phyloP scores from a whole-genome alignment of 2,888 invertebrate genomes.

The Tinea pellionella region DNA sequence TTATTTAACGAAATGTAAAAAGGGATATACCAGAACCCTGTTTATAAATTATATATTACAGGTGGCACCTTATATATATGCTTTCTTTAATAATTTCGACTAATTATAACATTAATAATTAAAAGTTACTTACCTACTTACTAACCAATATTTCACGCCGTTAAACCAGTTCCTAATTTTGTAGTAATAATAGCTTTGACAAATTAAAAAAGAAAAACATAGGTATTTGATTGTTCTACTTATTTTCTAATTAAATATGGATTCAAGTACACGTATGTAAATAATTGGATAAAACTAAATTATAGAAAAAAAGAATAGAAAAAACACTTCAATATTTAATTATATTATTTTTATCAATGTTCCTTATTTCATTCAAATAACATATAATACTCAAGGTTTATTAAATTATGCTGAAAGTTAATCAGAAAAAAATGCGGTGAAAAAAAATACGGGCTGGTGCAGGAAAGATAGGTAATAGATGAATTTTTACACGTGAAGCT shows the following conservation, averaged over 20 bases:
- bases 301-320: neutral
- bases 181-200: neutral
- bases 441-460: no score
- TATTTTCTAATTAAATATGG: neutral
- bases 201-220: neutral
- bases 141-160: neutral
- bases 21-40: neutral
- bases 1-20: neutral
- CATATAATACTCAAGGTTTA: neutral
- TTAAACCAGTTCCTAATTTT: neutral
- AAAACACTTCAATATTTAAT: neutral
- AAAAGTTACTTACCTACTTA: neutral
- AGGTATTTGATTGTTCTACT: neutral
- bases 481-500: no score
- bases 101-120: slow-evolving; percentile 1
- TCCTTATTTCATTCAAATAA: no score
- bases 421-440: no score
- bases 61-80: neutral
- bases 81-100: neutral
- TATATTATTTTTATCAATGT: no score
- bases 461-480: no score
- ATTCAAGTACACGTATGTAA: neutral
- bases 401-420: no score
- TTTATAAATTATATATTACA: neutral
- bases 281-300: neutral